Evolutionary conservation across 2,888 invertebrate species (phyloP).

Genomic region (Rhingia campestris): DNA sequence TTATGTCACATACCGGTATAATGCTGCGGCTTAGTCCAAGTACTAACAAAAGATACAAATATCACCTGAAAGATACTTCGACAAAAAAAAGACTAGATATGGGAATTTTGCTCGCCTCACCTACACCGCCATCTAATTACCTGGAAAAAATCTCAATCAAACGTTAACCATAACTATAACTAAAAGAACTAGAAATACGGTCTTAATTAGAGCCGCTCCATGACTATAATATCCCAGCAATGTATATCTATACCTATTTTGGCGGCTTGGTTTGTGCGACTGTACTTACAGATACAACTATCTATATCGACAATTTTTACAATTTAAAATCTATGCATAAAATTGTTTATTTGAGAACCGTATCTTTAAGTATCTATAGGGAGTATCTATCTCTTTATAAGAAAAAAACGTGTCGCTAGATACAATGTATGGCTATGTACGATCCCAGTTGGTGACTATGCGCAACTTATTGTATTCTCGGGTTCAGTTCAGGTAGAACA

Average conservation of each 20-base stretch:
- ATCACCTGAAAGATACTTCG: conserved; percentile 10
- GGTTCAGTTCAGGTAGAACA: conserved; percentile 69
- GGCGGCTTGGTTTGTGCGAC: conserved; percentile 55
- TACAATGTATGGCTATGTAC: conserved; percentile 57
- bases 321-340: conserved; percentile 68
- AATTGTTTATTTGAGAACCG: conserved; percentile 58
- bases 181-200: conserved; percentile 20
- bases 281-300: conserved; percentile 47
- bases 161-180: conserved; percentile 39
- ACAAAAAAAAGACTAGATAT: not conserved
- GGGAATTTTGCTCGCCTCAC: conserved; percentile 44
- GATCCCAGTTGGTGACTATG: conserved; percentile 56
- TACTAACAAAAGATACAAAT: conserved; percentile 32
- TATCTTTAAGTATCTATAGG: conserved; percentile 52
- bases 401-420: conserved; percentile 48
- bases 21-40: conserved; percentile 30
- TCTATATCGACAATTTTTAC: conserved; percentile 45
- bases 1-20: conserved; percentile 36
- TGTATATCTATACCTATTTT: conserved; percentile 30
- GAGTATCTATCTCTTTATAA: conserved; percentile 12
- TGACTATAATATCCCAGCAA: conserved; percentile 22
- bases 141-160: conserved; percentile 53
- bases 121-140: conserved; percentile 55
- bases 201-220: conserved; percentile 60
- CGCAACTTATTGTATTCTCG: conserved; percentile 59